Conservation (phyloP, 2,113 vertebrate species). For the Percina caprodes region DNA sequence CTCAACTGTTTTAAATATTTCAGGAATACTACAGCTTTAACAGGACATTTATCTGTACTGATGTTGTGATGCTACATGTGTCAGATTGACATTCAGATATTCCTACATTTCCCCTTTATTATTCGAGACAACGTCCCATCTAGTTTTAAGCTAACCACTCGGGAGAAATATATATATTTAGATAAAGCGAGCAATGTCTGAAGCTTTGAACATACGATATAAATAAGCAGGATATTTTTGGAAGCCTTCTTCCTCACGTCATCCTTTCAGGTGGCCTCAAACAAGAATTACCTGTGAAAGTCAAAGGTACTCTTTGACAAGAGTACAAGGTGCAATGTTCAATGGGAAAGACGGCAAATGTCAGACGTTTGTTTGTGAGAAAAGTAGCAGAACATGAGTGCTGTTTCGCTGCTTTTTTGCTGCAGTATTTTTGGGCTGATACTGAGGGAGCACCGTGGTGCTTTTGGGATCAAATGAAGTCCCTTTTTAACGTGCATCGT, state of each 20-base stretch:
- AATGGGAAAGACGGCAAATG: constrained; percentile 42
- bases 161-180: constrained; percentile 51
- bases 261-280: constrained; percentile 65
- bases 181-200: constrained; percentile 47
- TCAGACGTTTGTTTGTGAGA: constrained; percentile 52
- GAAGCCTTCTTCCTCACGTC: constrained; percentile 49
- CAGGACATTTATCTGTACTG: constrained; percentile 34
- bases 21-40: neutral
- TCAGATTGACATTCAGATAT: constrained; percentile 48
- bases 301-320: constrained; percentile 66
- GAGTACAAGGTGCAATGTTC: constrained; percentile 65
- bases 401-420: constrained; percentile 24
- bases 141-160: constrained; percentile 51
- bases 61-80: constrained; percentile 20
- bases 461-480: constrained; percentile 56
- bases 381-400: constrained; percentile 48
- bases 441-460: constrained; percentile 40
- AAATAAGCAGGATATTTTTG: constrained; percentile 73
- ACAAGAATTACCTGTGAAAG: constrained; percentile 62
- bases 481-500: constrained; percentile 44
- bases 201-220: constrained; percentile 60
- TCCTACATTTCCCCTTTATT: constrained; percentile 25
- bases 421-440: constrained; percentile 39
- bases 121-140: constrained; percentile 44
- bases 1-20: constrained; percentile 26